These are phyloP conservation scores for Sitophilus oryzae DNA, from an alignment of 1,140 invertebrate species.

Conservation along the genomic window DNA sequence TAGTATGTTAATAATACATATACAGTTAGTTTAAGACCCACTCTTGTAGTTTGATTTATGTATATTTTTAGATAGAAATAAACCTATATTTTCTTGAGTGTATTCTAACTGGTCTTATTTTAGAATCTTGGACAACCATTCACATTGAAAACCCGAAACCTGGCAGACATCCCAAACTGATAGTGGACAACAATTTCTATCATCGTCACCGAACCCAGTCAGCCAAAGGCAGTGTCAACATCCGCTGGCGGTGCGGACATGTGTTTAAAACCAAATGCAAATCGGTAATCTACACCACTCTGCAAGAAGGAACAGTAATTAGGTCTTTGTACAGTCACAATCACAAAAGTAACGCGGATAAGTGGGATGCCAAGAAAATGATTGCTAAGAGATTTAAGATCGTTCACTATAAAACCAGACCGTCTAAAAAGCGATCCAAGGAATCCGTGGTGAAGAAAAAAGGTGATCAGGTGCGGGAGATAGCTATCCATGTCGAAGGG, in stretches of 20 bases:
- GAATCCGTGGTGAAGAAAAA: background rate
- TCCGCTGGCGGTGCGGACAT: conserved; percentile 15
- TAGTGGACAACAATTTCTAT: conserved; percentile 13
- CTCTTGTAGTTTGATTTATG: too few species aligned
- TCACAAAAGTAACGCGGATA: conserved; percentile 1
- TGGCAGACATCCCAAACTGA: conserved; percentile 17
- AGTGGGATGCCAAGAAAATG: conserved; percentile 2
- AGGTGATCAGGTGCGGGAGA: background rate
- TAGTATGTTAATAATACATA: too few species aligned
- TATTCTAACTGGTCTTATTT: background rate
- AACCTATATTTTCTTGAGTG: background rate
- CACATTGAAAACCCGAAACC: conserved; percentile 19
- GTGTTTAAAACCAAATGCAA: conserved; percentile 22
- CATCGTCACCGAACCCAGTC: conserved; percentile 12
- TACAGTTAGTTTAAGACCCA: too few species aligned
- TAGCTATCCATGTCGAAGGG: background rate
- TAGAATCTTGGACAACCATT: background rate
- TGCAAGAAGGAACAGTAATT: conserved; percentile 9
- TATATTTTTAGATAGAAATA: too few species aligned
- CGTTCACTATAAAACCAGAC: background rate
- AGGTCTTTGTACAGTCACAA: conserved; percentile 12
- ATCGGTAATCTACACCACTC: conserved; percentile 14
- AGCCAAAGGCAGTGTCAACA: conserved; percentile 10
- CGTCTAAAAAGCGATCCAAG: background rate
- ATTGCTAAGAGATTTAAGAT: conserved; percentile 6